Evolutionary conservation across 2,113 vertebrate genomes (phyloP).

Genomic region (Greenwoodochromis staneri): DNA sequence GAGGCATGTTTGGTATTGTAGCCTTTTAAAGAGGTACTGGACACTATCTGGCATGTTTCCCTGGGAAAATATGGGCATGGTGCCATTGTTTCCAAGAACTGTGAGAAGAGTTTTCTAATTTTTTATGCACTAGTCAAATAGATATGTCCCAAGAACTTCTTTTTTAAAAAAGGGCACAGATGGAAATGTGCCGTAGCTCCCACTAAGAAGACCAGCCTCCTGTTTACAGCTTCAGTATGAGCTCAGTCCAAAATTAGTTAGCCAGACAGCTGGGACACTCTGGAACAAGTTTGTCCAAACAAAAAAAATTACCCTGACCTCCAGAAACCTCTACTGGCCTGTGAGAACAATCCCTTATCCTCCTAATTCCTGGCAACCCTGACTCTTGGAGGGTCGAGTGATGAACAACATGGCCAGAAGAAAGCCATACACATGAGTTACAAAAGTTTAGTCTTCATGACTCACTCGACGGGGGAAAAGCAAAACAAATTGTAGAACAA

Average conservation of each 20-base stretch:
- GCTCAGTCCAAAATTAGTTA: neutral
- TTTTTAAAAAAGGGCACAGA: neutral
- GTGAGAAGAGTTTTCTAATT: neutral
- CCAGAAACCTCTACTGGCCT: neutral
- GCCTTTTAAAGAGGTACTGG: neutral
- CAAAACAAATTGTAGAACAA: neutral
- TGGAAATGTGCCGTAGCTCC: neutral
- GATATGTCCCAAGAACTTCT: neutral
- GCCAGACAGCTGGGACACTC: constrained; percentile 8
- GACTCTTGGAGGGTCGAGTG: neutral
- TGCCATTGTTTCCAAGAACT: neutral
- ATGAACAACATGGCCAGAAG: neutral
- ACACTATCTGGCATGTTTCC: neutral
- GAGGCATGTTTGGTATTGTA: neutral
- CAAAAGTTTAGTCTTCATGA: neutral
- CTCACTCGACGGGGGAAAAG: neutral
- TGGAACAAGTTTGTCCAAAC: neutral
- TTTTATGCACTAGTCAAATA: neutral
- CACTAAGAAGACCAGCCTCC: neutral
- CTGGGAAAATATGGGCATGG: neutral
- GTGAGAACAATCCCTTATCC: constrained; percentile 5
- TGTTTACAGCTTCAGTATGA: constrained; percentile 23
- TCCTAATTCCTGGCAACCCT: constrained; percentile 9
- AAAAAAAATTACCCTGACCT: constrained; percentile 13
- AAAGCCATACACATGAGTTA: neutral